Evolutionary conservation across 2,797 vertebrate species (phyloP), one percentile per base, ranked within the genome.

Genomic region (Tiaroga cobitis): DNA sequence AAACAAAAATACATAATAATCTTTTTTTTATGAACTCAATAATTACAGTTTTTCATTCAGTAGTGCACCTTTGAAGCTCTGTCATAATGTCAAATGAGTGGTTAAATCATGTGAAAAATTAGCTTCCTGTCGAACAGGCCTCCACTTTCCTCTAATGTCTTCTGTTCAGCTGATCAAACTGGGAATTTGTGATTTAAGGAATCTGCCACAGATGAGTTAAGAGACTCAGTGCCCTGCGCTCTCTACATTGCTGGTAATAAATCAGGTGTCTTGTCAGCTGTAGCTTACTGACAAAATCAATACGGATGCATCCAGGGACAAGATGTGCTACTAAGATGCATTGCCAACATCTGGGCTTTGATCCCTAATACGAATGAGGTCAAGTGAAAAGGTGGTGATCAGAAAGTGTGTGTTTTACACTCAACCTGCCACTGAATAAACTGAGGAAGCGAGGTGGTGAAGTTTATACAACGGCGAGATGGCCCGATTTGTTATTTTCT

Each of bases 201-300:
- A 88, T 91, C 76, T 85, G 86, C 80, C 67, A 85, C 82, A 88
- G 89, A 91, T 92, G 89, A 89, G 88, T 92, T 88, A 26, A 41
- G 88, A 90, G 89, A 92, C 92, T 92, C 87, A 83, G 67, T 88
- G 88, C 86, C 83, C 91, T 86, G 34, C 88, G 85, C 87, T 90
- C 82, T 90, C 88, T 91, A 86, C 90, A 88, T 93, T 90, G 89
- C 85, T 88, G 89, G 90, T 91, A 87, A 93, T 94, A 91, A 88
- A 92, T 93, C 88, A 92, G 91, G 87, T 90, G 90, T 92, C 90
- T 88, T 86, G 81, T 82, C 81, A 81, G 87, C 86, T 56, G 43
- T 91, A 51, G 65, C 83, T 79, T 81, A 81, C 85, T 85, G 89
- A 92, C 89, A 92, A 89, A 93, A 93, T 93, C 94, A 92, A 93